phyloP scores from a whole-genome alignment of 1,140 invertebrate genomes.

The Caerostris extrusa region DNA sequence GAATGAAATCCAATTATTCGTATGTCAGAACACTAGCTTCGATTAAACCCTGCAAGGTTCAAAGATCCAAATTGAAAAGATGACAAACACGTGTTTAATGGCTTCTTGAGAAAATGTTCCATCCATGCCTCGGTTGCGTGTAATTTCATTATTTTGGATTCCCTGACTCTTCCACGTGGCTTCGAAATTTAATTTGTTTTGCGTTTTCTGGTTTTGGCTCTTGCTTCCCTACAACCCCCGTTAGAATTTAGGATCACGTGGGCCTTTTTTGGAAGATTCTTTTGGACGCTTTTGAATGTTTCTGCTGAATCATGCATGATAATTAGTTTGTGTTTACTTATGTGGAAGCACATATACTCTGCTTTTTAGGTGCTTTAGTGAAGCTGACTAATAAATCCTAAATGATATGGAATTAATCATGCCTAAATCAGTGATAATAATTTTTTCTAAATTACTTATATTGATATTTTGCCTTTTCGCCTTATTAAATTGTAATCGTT shows the following conservation, averaged over 20 bases:
- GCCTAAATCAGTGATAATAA: no score
- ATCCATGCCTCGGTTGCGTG: background rate
- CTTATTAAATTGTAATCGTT: no score
- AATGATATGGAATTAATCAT: no score
- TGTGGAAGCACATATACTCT: no score
- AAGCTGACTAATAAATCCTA: no score
- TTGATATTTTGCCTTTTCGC: no score
- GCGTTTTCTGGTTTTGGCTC: background rate
- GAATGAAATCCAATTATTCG: conserved; percentile 72
- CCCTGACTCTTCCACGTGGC: background rate
- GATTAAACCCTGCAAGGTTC: conserved; percentile 65
- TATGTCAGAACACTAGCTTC: conserved; percentile 7
- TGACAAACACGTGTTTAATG: conserved; percentile 75
- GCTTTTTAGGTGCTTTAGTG: no score
- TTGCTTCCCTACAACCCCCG: background rate
- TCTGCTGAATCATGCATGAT: no score
- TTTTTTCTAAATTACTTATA: no score
- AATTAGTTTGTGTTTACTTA: no score
- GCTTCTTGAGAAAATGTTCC: conserved; percentile 19
- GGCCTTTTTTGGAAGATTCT: background rate
- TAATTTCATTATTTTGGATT: conserved; percentile 67
- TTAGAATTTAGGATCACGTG: background rate
- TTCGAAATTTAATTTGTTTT: conserved; percentile 54
- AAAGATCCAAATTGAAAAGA: conserved; percentile 75
- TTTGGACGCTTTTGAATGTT: no score